phyloP scores from a whole-genome alignment of 1,140 invertebrate genomes.

The Drosophila carrolli region DNA sequence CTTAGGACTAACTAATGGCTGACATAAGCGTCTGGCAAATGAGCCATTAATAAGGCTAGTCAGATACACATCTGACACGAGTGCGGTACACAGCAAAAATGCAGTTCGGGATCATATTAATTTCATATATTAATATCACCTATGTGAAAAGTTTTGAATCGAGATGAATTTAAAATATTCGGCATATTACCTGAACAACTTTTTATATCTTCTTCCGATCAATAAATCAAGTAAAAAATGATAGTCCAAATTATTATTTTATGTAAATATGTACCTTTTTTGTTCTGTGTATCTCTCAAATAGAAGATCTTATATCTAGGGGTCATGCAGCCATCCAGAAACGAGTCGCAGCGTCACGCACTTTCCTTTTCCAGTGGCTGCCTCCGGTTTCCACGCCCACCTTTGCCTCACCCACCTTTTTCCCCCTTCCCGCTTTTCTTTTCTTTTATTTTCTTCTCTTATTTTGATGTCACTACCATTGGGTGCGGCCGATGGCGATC shows the following conservation, averaged over 20 bases:
- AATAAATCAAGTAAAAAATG: no score
- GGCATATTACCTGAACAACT: no score
- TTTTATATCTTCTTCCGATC: no score
- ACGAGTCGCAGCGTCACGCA: constrained; percentile 55
- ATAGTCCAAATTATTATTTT: no score
- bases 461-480: constrained; percentile 17
- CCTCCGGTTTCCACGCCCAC: constrained; percentile 32
- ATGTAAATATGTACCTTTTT: no score
- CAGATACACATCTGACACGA: constrained; percentile 16
- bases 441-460: constrained; percentile 7
- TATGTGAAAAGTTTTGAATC: no score
- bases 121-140: no score
- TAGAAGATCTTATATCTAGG: constrained; percentile 17
- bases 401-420: constrained; percentile 10
- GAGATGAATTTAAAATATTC: no score
- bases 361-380: constrained; percentile 65
- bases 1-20: constrained; percentile 4
- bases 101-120: no score
- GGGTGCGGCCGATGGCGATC: constrained; percentile 56
- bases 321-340: constrained; percentile 16
- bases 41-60: constrained; percentile 23
- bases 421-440: constrained; percentile 24
- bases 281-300: constrained; percentile 15
- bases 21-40: constrained; percentile 17
- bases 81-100: neutral